Evolutionary conservation across 2,888 invertebrate species (phyloP).

Genomic region (Pseudeuparius sepicola): DNA sequence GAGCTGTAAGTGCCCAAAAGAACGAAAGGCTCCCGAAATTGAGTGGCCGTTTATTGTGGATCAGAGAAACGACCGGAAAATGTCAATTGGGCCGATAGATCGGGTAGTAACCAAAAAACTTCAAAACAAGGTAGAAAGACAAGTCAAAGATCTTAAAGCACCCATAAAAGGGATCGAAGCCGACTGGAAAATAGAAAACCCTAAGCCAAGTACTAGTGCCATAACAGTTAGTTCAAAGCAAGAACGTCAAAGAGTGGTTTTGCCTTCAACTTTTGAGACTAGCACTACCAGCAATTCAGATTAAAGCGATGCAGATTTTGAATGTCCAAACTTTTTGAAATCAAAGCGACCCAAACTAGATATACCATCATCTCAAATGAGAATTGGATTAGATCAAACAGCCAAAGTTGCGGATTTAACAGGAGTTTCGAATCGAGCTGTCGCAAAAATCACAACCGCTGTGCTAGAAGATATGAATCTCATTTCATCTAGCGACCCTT

Average conservation of each 20-base stretch:
- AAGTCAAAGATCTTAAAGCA: conserved; percentile 1
- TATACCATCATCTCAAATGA: conserved; percentile 3
- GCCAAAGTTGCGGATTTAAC: conserved; percentile 9
- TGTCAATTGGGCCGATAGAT: conserved; percentile 1
- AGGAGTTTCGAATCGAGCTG: conserved; percentile 7
- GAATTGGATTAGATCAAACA: conserved; percentile 6
- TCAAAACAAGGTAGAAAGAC: conserved; percentile 4
- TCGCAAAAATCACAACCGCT: conserved; percentile 8
- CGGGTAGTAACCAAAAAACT: background rate
- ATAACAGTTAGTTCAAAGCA: too few relatives aligned
- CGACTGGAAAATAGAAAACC: conserved; percentile 2
- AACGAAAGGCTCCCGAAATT: conserved; percentile 4
- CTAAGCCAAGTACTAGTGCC: conserved; percentile 3
- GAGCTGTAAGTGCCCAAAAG: conserved; percentile 3
- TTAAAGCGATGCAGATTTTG: background rate
- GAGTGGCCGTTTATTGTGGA: conserved; percentile 6
- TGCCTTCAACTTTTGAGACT: too few relatives aligned
- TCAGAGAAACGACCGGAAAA: conserved; percentile 6
- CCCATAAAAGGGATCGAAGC: conserved; percentile 4
- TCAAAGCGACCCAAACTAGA: conserved; percentile 3
- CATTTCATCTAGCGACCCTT: too few relatives aligned
- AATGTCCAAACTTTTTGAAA: conserved; percentile 2
- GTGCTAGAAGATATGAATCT: conserved; percentile 7
- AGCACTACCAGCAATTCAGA: conserved; percentile 1
- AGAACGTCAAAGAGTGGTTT: too few relatives aligned